Percentiles rank a stretch among this genome's conserved stretches.
These are phyloP conservation scores for Xiphydria camelus DNA, from an alignment of 2,888 invertebrate genomes.

Conservation along the genomic window DNA sequence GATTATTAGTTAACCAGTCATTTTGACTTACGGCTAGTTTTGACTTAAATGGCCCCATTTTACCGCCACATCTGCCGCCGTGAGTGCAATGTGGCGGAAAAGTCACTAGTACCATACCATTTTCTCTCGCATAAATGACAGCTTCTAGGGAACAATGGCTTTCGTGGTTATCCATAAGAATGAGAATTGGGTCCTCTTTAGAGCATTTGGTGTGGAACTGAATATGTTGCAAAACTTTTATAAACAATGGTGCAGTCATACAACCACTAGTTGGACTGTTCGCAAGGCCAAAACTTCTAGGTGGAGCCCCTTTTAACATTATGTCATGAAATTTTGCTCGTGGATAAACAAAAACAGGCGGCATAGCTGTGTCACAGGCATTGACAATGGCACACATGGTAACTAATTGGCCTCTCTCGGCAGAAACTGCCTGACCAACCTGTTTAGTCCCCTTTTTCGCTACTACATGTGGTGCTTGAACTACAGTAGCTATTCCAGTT, in stretches of 20 bases:
- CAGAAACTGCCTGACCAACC: constrained; percentile 47
- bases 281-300: constrained; percentile 28
- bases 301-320: constrained; percentile 37
- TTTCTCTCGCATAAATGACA: constrained; percentile 21
- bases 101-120: constrained; percentile 20
- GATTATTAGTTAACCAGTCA: constrained; percentile 17
- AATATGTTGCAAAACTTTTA: constrained; percentile 23
- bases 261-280: constrained; percentile 36
- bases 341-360: constrained; percentile 48
- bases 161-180: constrained; percentile 25
- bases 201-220: constrained; percentile 18
- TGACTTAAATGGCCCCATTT: constrained; percentile 21
- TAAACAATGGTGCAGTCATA: constrained; percentile 31
- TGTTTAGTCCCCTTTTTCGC: constrained; percentile 46
- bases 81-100: constrained; percentile 21
- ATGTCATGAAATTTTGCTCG: constrained; percentile 32
- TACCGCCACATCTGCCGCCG: constrained; percentile 36
- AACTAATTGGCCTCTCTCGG: constrained; percentile 43
- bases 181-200: constrained; percentile 10
- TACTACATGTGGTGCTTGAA: constrained; percentile 48
- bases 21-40: constrained; percentile 10
- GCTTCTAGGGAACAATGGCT: constrained; percentile 19
- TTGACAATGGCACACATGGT: constrained; percentile 37
- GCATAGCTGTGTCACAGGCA: constrained; percentile 40
- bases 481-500: constrained; percentile 35